These are phyloP conservation scores for Moxostoma hubbsi DNA, from an alignment of 2,797 vertebrate species.

Conservation along the genomic window DNA sequence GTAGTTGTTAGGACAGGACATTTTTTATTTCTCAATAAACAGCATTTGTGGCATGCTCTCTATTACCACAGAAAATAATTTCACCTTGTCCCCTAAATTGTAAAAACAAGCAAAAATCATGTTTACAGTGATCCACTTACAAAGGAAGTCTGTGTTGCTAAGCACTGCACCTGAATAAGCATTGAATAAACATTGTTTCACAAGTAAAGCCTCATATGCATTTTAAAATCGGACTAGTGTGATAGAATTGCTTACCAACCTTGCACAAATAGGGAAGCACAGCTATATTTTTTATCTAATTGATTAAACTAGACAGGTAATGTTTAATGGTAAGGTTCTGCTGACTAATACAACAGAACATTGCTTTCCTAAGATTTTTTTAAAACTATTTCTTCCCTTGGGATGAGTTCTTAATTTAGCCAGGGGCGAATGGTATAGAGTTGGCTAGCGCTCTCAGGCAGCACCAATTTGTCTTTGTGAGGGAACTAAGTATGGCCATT, in stretches of 20 bases:
- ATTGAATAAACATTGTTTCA: not conserved
- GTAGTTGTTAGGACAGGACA: too few relatives aligned
- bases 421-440: slow-evolving; percentile 12
- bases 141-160: not conserved
- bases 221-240: not conserved
- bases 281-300: slow-evolving; percentile 8
- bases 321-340: slow-evolving; percentile 1
- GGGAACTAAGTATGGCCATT: slow-evolving; percentile 48
- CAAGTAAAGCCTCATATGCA: not conserved
- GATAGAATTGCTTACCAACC: slow-evolving; percentile 8
- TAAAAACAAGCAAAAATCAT: too few relatives aligned
- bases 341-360: slow-evolving; percentile 29
- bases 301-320: slow-evolving; percentile 34
- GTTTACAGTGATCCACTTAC: too few relatives aligned
- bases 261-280: not conserved
- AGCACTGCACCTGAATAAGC: not conserved
- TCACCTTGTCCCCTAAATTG: too few relatives aligned
- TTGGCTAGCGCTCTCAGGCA: slow-evolving; percentile 20
- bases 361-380: slow-evolving; percentile 37
- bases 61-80: too few relatives aligned
- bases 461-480: slow-evolving; percentile 52
- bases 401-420: slow-evolving; percentile 43
- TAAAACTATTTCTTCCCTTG: slow-evolving; percentile 22
- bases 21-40: too few relatives aligned
- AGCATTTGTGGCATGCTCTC: too few relatives aligned